Evolutionary conservation across 1,140 invertebrate species (phyloP), one percentile per base, ranked within the genome.

Genomic region (Nasonia vitripennis): DNA sequence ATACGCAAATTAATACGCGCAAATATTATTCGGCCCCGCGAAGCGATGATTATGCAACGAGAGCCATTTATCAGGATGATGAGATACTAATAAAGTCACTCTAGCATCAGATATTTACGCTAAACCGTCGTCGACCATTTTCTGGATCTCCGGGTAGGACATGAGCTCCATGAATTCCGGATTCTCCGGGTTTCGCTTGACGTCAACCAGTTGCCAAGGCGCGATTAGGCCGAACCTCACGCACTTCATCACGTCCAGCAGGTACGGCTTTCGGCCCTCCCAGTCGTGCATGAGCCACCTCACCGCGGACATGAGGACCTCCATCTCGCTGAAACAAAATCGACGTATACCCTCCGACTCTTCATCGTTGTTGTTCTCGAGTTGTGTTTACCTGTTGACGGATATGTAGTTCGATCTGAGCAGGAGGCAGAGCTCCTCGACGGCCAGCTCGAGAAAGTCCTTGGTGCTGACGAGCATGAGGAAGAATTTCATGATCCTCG

Each of bases 271-370:
- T 55, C 96, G 93, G 3, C 91, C 88, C 1, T 93, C 86, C 96
- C 96, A 97, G 86, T 96, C 94, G 71, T 95, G 93, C 89, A 95
- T 94, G 27, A 97, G 89, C 96, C 96, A 97, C 70, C 96, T 93
- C 2, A 97, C 94, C 0, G 94, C 96, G 7, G 96, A 95, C 95
- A 97, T 96, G 41, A 96, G 94, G 1, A 97, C 94, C 92, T 97
- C 95, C 93, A 96, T 95, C 93, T 96, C 96, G 88, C 96, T 96
- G 86, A 80, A 20, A 45, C 6, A 20, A 45, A 75, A 45, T 48
- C 0, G 17, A 45, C 0, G 7, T 45, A 5, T 41, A 45, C 41
- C 10, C 7, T 45, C 41, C 41, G 41, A 45, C 10, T 45, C 41
- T 45, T 45, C 2, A 27, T 27, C 27, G 41, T 45, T 45, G 9